Percentiles rank a stretch among this genome's conserved stretches.
These are phyloP conservation scores for Chromoteleia sp. DNA, from an alignment of 2,888 invertebrate genomes.

Conservation along the genomic window DNA sequence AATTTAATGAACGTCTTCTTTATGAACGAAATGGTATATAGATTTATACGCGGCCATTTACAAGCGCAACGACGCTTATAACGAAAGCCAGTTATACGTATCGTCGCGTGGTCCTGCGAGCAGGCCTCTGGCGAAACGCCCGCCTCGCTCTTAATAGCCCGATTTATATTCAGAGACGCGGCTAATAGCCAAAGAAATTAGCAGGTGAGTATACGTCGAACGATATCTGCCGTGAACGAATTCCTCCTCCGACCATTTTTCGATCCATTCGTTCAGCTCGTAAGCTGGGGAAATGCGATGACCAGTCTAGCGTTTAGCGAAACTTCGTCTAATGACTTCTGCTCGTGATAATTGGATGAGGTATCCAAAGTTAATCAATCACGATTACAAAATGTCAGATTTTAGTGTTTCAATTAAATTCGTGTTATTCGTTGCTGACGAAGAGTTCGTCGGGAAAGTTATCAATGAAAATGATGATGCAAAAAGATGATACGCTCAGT, in stretches of 20 bases:
- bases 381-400: background rate
- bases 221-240: conserved; percentile 42
- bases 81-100: conserved; percentile 57
- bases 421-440: no score
- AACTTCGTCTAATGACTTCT: no score
- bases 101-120: conserved; percentile 61
- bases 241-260: conserved; percentile 31
- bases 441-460: no score
- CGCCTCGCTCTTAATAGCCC: conserved; percentile 76
- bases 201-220: conserved; percentile 77
- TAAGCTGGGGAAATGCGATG: no score
- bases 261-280: conserved; percentile 13
- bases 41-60: conserved; percentile 59
- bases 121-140: conserved; percentile 61
- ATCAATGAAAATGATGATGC: no score
- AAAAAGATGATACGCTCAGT: no score
- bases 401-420: background rate
- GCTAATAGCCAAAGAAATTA: conserved; percentile 80
- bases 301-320: no score
- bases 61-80: conserved; percentile 59
- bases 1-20: conserved; percentile 63
- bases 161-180: conserved; percentile 81
- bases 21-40: conserved; percentile 40
- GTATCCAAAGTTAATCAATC: background rate
- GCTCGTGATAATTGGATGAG: no score